Conservation (phyloP, 2,888 invertebrate species). For the Lamellibrachia columna region DNA sequence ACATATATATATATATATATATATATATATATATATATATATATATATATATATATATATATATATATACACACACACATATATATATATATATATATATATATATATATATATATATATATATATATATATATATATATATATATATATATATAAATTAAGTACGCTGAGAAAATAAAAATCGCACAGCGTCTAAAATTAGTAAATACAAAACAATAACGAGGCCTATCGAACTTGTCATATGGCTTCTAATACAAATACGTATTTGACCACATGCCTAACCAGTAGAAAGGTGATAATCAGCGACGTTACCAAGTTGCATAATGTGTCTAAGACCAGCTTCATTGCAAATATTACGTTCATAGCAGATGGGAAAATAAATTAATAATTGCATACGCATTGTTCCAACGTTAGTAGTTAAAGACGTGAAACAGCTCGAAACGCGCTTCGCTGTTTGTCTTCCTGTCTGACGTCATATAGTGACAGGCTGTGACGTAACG, state of each 20-base stretch:
- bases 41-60: neutral
- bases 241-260: slow-evolving; percentile 1
- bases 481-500: neutral
- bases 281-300: too few species aligned
- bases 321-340: neutral
- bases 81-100: neutral
- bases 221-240: neutral
- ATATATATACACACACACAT: too few species aligned
- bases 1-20: neutral
- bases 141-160: neutral
- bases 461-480: neutral
- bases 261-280: too few species aligned
- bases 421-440: neutral
- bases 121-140: neutral
- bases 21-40: neutral
- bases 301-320: too few species aligned
- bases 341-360: neutral
- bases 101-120: neutral
- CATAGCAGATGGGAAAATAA: neutral
- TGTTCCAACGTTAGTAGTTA: neutral
- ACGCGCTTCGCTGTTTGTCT: neutral
- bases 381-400: neutral
- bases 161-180: neutral
- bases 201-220: too few species aligned
- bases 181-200: too few species aligned